Evolutionary conservation across 2,113 vertebrate species (phyloP).

Genomic region (Scortum barcoo): DNA sequence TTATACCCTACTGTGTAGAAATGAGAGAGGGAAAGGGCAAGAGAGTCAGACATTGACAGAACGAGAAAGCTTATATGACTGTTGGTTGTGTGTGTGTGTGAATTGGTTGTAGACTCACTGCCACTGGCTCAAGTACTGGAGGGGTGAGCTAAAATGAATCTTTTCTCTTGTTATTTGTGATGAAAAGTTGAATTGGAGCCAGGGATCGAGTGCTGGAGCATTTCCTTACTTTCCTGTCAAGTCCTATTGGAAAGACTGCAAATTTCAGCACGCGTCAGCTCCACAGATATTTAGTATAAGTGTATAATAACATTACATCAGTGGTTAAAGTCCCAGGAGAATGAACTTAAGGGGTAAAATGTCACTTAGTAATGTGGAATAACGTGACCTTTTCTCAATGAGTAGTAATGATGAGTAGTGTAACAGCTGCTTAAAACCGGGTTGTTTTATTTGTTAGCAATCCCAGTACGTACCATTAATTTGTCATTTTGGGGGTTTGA

Average conservation of each 20-base stretch:
- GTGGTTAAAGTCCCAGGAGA: background rate
- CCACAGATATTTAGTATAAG: slow-evolving; percentile 21
- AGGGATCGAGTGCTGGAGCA: slow-evolving; percentile 27
- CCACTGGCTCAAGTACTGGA: slow-evolving; percentile 30
- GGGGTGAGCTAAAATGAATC: slow-evolving; percentile 31
- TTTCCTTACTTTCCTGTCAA: slow-evolving; percentile 23
- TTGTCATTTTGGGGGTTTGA: background rate
- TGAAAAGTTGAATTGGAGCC: slow-evolving; percentile 40
- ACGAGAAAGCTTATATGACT: slow-evolving; percentile 40
- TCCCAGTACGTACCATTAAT: background rate
- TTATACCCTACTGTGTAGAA: slow-evolving; percentile 59
- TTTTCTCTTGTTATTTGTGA: slow-evolving; percentile 42
- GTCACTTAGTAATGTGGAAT: background rate
- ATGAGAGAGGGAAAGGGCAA: slow-evolving; percentile 51
- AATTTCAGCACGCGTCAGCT: slow-evolving; percentile 15
- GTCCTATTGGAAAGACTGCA: slow-evolving; percentile 19
- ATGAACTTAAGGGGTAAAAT: background rate
- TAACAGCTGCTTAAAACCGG: background rate
- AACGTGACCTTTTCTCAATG: background rate
- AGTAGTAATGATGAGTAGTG: background rate
- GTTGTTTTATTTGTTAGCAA: background rate
- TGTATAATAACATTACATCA: background rate
- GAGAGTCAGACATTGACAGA: slow-evolving; percentile 64
- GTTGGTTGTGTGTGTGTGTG: slow-evolving; percentile 29
- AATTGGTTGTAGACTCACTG: slow-evolving; percentile 19